Conservation (phyloP, 1,140 invertebrate species). For the Conus betulinus region DNA sequence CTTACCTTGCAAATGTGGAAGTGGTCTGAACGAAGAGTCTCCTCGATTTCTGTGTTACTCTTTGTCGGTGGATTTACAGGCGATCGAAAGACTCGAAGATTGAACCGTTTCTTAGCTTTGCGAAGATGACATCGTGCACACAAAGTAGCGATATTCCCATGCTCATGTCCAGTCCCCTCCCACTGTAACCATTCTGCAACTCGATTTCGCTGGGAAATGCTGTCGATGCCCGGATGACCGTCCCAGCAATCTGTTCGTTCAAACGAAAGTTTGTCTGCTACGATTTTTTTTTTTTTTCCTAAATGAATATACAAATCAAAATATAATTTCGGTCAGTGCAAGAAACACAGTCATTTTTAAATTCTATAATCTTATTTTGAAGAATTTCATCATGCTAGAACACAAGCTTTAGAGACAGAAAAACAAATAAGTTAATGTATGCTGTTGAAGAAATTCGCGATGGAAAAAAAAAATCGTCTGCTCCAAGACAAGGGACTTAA, state of each 20-base stretch:
- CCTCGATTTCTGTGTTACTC: conserved; percentile 68
- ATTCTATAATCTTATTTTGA: no score
- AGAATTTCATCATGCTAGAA: no score
- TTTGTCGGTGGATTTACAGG: conserved; percentile 65
- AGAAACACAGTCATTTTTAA: no score
- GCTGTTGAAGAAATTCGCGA: no score
- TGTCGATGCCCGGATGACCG: conserved; percentile 37
- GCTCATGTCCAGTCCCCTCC: conserved; percentile 47
- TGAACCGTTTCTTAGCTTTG: conserved; percentile 64
- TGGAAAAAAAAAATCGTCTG: no score
- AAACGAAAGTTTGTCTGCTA: conserved; percentile 1
- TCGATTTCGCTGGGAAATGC: conserved; percentile 36
- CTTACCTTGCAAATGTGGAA: conserved; percentile 70
- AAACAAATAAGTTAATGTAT: no score
- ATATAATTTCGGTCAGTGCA: no score
- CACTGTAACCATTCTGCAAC: conserved; percentile 43
- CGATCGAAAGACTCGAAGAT: conserved; percentile 60
- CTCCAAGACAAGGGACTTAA: no score
- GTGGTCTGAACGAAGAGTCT: conserved; percentile 67
- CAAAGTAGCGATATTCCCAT: conserved; percentile 37
- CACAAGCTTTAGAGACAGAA: no score
- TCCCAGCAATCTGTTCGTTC: conserved; percentile 34
- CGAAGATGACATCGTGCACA: conserved; percentile 50
- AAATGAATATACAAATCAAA: no score
- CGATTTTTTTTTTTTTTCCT: no score